These are phyloP conservation scores for Spilarctia lutea DNA, from an alignment of 2,888 invertebrate species.

Conservation along the genomic window DNA sequence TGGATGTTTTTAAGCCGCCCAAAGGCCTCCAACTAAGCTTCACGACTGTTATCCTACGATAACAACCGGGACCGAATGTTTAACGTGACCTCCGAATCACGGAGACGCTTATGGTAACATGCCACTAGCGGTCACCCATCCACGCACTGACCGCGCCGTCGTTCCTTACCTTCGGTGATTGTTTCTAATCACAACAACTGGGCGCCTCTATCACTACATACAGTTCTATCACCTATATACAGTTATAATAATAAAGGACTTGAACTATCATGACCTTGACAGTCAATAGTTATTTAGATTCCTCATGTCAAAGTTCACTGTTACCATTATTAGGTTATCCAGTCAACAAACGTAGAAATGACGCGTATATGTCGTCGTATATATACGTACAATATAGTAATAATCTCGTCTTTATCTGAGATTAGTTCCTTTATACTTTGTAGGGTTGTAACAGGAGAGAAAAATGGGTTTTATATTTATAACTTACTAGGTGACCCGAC, in stretches of 20 bases:
- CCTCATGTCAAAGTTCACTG: conserved; percentile 15
- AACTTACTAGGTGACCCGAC: background rate
- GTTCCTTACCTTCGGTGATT: no score
- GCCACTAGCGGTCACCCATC: no score
- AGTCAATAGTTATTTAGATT: conserved; percentile 1
- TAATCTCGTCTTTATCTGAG: background rate
- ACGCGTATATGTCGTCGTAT: background rate
- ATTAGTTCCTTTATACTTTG: conserved; percentile 4
- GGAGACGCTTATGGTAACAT: no score
- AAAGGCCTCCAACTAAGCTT: no score
- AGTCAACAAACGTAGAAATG: background rate
- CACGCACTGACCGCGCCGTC: no score
- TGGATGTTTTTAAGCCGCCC: no score
- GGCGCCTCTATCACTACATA: no score
- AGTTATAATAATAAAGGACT: background rate
- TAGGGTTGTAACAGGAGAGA: conserved; percentile 7
- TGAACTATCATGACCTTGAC: conserved; percentile 7
- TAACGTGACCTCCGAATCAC: no score
- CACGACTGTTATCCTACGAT: no score
- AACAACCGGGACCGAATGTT: no score
- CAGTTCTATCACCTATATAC: background rate
- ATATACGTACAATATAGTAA: conserved; percentile 1
- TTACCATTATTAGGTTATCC: background rate
- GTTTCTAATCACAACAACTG: no score
- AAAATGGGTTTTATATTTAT: background rate